Conservation (phyloP, 2,888 invertebrate species). For the Lacanobia oleracea region DNA sequence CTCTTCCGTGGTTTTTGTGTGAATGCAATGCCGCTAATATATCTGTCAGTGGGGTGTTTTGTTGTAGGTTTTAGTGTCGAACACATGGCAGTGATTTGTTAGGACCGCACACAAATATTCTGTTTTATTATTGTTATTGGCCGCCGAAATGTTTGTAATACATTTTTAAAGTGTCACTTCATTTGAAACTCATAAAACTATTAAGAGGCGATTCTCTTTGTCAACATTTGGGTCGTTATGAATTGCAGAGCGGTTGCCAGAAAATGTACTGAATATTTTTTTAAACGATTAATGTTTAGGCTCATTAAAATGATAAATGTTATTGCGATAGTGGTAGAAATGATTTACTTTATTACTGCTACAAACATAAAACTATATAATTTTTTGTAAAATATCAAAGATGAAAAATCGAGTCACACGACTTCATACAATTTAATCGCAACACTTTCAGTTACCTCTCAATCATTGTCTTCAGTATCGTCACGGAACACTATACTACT, state of each 20-base stretch:
- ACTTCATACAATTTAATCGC: conserved; percentile 8
- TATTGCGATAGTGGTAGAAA: background rate
- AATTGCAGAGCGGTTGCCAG: conserved; percentile 42
- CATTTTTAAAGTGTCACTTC: conserved; percentile 79
- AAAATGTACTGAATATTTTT: conserved; percentile 33
- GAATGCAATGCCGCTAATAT: conserved; percentile 83
- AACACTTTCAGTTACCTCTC: conserved; percentile 14
- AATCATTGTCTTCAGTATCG: conserved; percentile 22
- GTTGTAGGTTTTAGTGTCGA: conserved; percentile 80
- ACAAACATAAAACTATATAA: conserved; percentile 15
- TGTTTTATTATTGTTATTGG: conserved; percentile 82
- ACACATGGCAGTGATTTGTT: conserved; percentile 86
- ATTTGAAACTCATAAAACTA: conserved; percentile 82
- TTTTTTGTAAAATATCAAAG: conserved; percentile 2
- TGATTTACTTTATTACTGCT: conserved; percentile 38
- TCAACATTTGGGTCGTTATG: conserved; percentile 65
- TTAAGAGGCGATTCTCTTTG: conserved; percentile 75
- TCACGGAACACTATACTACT: conserved; percentile 30
- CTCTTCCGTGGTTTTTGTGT: conserved; percentile 74
- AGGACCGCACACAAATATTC: conserved; percentile 81
- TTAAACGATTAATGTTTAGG: conserved; percentile 49
- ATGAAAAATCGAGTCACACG: background rate
- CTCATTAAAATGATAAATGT: conserved; percentile 49
- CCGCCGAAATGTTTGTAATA: conserved; percentile 85
- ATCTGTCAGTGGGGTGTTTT: conserved; percentile 88